A percentile compares a stretch with the other conserved stretches of the same genome.
phyloP scores from a whole-genome alignment of 2,888 invertebrate species.

The Gortyna flavago region DNA sequence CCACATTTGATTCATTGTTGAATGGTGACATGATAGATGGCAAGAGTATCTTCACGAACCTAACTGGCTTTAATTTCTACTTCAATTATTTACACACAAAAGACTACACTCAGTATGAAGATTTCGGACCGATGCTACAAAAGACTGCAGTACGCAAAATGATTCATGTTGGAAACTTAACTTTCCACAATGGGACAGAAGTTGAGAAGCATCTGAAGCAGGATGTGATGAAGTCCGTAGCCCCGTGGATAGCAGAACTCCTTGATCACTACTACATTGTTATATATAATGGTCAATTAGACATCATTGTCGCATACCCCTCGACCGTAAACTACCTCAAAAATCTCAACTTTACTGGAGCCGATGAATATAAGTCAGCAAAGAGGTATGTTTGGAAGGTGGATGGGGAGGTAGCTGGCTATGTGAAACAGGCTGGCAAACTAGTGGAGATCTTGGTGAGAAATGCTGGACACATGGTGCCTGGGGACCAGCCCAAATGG shows the following conservation, averaged over 20 bases:
- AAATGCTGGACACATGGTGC: conserved; percentile 95
- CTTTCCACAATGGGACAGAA: conserved; percentile 91
- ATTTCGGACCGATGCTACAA: conserved; percentile 92
- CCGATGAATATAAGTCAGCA: conserved; percentile 92
- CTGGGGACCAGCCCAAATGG: conserved; percentile 94
- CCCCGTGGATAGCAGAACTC: conserved; percentile 92
- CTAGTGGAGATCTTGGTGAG: conserved; percentile 93
- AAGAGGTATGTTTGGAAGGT: conserved; percentile 93
- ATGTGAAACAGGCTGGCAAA: conserved; percentile 92
- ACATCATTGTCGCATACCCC: conserved; percentile 97
- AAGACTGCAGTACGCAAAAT: conserved; percentile 91
- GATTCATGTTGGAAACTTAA: conserved; percentile 95
- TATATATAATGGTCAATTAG: conserved; percentile 97
- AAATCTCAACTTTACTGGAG: conserved; percentile 92
- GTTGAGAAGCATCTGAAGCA: conserved; percentile 93
- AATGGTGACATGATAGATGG: conserved; percentile 91
- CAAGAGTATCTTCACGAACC: conserved; percentile 92
- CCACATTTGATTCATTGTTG: conserved; percentile 92
- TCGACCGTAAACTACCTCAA: conserved; percentile 94
- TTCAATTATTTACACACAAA: conserved; percentile 93
- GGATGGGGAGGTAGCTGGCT: conserved; percentile 93
- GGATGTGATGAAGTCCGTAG: conserved; percentile 96
- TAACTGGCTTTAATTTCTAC: conserved; percentile 94
- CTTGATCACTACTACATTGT: conserved; percentile 93
- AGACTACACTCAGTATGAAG: conserved; percentile 87